A percentile compares a stretch with the other conserved stretches of the same genome.
phyloP scores from a whole-genome alignment of 2,113 vertebrate genomes.

The Atlantisia rogersi region DNA sequence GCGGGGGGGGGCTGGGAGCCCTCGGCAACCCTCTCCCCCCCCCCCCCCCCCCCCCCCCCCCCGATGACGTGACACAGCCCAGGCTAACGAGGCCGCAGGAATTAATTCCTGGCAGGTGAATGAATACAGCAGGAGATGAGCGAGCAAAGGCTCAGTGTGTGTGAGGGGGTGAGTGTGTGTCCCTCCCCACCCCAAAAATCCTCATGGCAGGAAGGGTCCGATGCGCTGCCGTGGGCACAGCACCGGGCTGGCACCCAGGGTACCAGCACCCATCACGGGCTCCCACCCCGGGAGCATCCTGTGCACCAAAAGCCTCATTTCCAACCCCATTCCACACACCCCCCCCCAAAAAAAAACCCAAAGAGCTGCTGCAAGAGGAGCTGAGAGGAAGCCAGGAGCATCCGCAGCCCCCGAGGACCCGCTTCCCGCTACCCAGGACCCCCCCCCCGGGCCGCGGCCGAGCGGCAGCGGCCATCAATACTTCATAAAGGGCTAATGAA shows the following conservation, averaged over 20 bases:
- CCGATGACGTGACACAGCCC: accelerated
- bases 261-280: too few relatives aligned
- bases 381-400: background rate
- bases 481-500: background rate
- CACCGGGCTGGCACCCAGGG: background rate
- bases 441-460: background rate
- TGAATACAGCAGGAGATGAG: too few relatives aligned
- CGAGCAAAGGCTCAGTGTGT: too few relatives aligned
- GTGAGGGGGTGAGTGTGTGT: too few relatives aligned
- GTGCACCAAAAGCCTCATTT: background rate
- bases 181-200: background rate
- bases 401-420: background rate
- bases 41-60: too few relatives aligned
- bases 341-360: too few relatives aligned
- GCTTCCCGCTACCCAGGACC: background rate
- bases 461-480: background rate
- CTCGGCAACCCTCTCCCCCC: too few relatives aligned
- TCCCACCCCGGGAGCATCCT: background rate
- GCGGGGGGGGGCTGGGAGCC: background rate
- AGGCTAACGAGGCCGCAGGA: background rate
- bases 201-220: too few relatives aligned
- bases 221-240: too few relatives aligned
- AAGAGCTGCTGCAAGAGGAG: background rate
- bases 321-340: too few relatives aligned
- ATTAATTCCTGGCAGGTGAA: too few relatives aligned